Evolutionary conservation across 2,113 vertebrate genomes (phyloP).

Genomic region (Diadophis punctatus): DNA sequence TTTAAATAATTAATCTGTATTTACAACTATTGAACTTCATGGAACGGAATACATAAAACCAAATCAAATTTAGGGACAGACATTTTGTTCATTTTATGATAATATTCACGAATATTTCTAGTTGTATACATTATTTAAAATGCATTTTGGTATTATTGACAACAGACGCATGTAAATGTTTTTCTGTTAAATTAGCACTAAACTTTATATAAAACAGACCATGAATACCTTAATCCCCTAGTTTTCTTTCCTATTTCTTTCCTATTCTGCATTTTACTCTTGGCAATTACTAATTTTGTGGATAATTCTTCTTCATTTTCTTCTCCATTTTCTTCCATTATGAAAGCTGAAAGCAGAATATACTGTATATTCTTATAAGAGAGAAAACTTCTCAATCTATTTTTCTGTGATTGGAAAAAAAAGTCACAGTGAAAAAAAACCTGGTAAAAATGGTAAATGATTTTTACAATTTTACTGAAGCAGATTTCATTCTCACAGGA

Average conservation of each 20-base stretch:
- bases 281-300: neutral
- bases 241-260: slow-evolving; percentile 22
- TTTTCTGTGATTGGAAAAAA: neutral
- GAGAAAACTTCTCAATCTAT: neutral
- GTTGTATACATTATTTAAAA: slow-evolving; percentile 35
- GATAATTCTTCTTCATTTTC: neutral
- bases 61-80: slow-evolving; percentile 52
- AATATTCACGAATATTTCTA: slow-evolving; percentile 51
- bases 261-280: neutral
- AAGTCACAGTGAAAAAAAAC: neutral
- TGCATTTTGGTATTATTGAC: slow-evolving; percentile 23
- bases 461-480: neutral
- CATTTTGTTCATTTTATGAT: slow-evolving; percentile 47
- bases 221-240: slow-evolving; percentile 1
- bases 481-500: neutral
- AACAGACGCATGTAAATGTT: slow-evolving; percentile 26
- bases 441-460: neutral
- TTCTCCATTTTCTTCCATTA: neutral
- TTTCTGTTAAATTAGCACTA: slow-evolving; percentile 50
- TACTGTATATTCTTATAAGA: neutral
- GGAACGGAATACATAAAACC: slow-evolving; percentile 56
- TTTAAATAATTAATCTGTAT: slow-evolving; percentile 79
- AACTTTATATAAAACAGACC: slow-evolving; percentile 33
- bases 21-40: slow-evolving; percentile 73
- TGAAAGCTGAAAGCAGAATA: neutral